A percentile compares a stretch with the other conserved stretches of the same genome.
Evolutionary conservation across 2,888 invertebrate genomes (phyloP).

Genomic region (Aphidoletes aphidimyza): DNA sequence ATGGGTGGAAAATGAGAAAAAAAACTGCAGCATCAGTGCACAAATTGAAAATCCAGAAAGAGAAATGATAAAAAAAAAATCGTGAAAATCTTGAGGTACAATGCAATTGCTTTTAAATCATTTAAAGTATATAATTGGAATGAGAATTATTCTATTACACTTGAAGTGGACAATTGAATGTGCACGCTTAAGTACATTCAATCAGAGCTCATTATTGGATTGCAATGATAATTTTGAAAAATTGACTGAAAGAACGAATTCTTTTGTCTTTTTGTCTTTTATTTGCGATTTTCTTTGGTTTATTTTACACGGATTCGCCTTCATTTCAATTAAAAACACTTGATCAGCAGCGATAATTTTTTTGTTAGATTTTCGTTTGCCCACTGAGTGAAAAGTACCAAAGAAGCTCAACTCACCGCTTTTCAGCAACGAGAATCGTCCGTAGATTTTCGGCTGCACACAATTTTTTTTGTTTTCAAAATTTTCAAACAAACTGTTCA

Average conservation of each 20-base stretch:
- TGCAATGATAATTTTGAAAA: too few relatives aligned
- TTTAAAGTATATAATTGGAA: background rate
- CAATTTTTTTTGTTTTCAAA: background rate
- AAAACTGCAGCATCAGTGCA: background rate
- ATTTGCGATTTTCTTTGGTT: background rate
- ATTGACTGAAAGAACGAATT: too few relatives aligned
- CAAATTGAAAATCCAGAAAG: too few relatives aligned
- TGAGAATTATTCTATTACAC: constrained; percentile 11
- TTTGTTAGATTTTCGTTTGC: background rate
- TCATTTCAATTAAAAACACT: background rate
- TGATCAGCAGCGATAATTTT: constrained; percentile 9
- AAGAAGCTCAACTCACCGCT: background rate
- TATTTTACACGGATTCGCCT: background rate
- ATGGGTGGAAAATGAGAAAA: background rate
- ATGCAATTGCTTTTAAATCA: constrained; percentile 6
- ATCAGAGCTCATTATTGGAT: background rate
- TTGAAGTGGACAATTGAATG: constrained; percentile 8
- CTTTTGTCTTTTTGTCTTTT: background rate
- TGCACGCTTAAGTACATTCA: too few relatives aligned
- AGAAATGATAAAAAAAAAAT: background rate
- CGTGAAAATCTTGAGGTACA: background rate
- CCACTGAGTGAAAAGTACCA: background rate
- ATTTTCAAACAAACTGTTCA: too few relatives aligned
- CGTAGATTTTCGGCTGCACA: background rate
- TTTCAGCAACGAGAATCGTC: background rate